Evolutionary conservation across 2,888 invertebrate genomes (phyloP), one percentile per base, ranked within the genome.

Genomic region (Orgyia antiqua): DNA sequence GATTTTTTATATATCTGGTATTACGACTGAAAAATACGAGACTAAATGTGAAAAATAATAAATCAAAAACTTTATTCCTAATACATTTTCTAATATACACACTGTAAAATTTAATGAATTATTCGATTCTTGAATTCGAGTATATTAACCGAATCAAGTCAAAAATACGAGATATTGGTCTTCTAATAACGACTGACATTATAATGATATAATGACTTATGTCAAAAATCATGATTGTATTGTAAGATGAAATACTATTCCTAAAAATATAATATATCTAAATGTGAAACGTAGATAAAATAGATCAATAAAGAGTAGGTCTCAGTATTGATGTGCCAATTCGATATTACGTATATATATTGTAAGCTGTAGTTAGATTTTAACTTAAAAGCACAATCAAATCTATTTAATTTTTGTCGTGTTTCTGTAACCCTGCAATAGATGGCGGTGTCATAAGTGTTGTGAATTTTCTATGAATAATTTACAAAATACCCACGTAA

Each of bases 11-110:
- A 54, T 50, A 54, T 36, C 47, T 44, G 45, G 55, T 49, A 48
- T 53, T 39, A 36, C 11, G 68, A 71, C 73, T 72, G 71, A 71
- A 51, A 44, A 61, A 56, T 40, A 62, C 58, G 67, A 70, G 70
- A 71, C 68, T 71, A 3, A 20, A 20, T 6, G n/a, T n/a, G n/a
- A 20, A 20, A 6, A 20, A 20, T 6, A 15, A 20, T 9, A 9
- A 20, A 9, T 20, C n/a, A 20, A n/a, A 6, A 9, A 20, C 7
- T 3, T 20, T 20, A 20, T 6, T 6, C 7, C 9, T 20, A 20
- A n/a, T 6, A n/a, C n/a, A n/a, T n/a, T n/a, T n/a, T n/a, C n/a
- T n/a, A n/a, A n/a, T n/a, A n/a, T n/a, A n/a, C n/a, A n/a, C n/a
- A n/a, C n/a, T n/a, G n/a, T n/a, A n/a, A n/a, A n/a, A n/a, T n/a